phyloP scores from a whole-genome alignment of 2,113 vertebrate genomes.

The Chascanopsetta lugubris region DNA sequence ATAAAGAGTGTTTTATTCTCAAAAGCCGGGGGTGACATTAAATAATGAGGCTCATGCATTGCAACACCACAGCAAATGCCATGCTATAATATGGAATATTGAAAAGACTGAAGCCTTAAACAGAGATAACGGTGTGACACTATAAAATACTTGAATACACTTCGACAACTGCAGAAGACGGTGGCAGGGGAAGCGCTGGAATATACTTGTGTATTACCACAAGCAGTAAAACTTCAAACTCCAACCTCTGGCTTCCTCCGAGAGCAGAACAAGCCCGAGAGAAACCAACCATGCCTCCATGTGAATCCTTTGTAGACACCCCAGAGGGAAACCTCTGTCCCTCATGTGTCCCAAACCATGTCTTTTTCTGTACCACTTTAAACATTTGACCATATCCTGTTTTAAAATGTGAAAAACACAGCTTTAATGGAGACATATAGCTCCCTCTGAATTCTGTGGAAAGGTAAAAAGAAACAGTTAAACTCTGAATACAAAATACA shows the following conservation, averaged over 20 bases:
- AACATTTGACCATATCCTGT: background rate
- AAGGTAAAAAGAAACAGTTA: too few species aligned
- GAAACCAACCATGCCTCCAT: background rate
- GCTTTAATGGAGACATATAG: background rate
- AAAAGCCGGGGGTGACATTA: background rate
- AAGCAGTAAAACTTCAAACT: conserved; percentile 1
- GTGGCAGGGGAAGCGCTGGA: conserved; percentile 2
- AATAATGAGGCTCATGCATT: conserved; percentile 11
- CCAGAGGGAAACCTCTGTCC: too few species aligned
- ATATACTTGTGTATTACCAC: background rate
- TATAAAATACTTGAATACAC: background rate
- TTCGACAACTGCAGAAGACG: background rate
- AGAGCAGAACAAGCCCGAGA: background rate
- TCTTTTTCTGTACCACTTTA: background rate
- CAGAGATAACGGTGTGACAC: background rate
- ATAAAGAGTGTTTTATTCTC: background rate
- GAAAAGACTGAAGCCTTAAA: background rate
- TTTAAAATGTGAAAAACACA: background rate
- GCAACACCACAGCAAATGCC: background rate
- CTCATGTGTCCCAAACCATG: background rate
- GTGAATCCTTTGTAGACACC: background rate
- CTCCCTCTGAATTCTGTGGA: background rate
- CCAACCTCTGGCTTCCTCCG: conserved; percentile 1
- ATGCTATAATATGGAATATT: background rate
- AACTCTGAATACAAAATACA: too few species aligned